Evolutionary conservation across 1,140 invertebrate genomes (phyloP).

Genomic region (Popillia japonica): DNA sequence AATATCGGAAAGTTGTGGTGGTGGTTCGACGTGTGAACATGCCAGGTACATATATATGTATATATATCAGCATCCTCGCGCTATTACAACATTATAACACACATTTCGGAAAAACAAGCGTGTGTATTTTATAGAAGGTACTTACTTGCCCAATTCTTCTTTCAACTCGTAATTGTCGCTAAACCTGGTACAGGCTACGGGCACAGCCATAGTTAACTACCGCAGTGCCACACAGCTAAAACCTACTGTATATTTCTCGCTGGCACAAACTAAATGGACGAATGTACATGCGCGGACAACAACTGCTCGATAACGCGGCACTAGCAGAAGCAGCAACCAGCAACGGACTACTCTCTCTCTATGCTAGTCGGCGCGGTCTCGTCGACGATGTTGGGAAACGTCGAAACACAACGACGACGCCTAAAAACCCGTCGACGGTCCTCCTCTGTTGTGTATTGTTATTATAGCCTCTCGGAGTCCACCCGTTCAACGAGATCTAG

Average conservation of each 20-base stretch:
- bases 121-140: constrained; percentile 57
- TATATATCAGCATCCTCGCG: constrained; percentile 32
- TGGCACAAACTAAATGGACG: constrained; percentile 40
- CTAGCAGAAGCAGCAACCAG: constrained; percentile 25
- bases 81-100: constrained; percentile 32
- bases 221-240: constrained; percentile 46
- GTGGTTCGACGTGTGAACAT: constrained; percentile 30
- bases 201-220: constrained; percentile 57
- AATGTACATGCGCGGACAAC: constrained; percentile 35
- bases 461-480: constrained; percentile 23
- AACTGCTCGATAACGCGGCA: constrained; percentile 37
- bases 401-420: constrained; percentile 23
- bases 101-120: constrained; percentile 31
- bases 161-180: constrained; percentile 99
- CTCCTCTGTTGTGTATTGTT: background rate
- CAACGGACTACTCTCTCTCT: constrained; percentile 32
- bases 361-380: constrained; percentile 16
- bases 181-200: constrained; percentile 84
- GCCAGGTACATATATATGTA: constrained; percentile 25
- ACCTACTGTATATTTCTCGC: constrained; percentile 50
- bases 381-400: constrained; percentile 18
- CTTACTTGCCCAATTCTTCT: constrained; percentile 99
- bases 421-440: constrained; percentile 6
- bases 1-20: constrained; percentile 24
- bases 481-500: constrained; percentile 14